Evolutionary conservation across 2,888 invertebrate genomes (phyloP).

Genomic region (Ypsolopha sequella): DNA sequence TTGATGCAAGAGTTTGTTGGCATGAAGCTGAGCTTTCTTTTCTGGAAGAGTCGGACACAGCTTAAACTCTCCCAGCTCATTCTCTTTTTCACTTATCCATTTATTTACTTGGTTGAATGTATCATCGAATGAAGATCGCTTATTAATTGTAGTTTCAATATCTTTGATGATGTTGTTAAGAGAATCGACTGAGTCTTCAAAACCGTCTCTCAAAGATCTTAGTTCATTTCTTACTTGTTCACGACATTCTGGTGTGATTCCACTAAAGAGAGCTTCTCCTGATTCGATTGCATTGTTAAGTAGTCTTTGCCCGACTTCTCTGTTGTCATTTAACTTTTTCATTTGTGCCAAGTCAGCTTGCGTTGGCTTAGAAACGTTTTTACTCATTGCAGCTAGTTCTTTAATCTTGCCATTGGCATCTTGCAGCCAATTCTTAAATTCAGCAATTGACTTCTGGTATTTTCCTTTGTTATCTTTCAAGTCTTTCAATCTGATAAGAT

Average conservation of each 20-base stretch:
- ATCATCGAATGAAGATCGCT: constrained; percentile 93
- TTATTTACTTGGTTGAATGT: constrained; percentile 89
- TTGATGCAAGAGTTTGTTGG: constrained; percentile 83
- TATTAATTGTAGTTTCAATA: constrained; percentile 89
- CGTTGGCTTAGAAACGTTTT: constrained; percentile 79
- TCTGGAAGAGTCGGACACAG: constrained; percentile 86
- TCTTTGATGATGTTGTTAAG: constrained; percentile 88
- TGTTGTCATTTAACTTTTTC: constrained; percentile 78
- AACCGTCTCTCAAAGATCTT: constrained; percentile 82
- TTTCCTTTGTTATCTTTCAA: constrained; percentile 78
- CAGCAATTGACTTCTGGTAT: constrained; percentile 75
- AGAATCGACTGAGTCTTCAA: constrained; percentile 87
- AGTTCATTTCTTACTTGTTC: constrained; percentile 88
- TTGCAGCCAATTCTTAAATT: constrained; percentile 84
- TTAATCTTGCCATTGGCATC: constrained; percentile 82
- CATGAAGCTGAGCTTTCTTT: constrained; percentile 89
- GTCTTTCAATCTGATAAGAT: constrained; percentile 79
- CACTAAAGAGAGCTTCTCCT: constrained; percentile 89
- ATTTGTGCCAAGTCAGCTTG: constrained; percentile 82
- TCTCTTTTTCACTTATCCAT: constrained; percentile 87
- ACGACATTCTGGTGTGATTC: constrained; percentile 88
- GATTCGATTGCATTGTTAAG: constrained; percentile 86
- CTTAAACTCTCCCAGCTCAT: constrained; percentile 78
- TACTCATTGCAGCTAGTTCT: constrained; percentile 78
- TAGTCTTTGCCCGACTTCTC: constrained; percentile 83